Base-by-base conservation (phyloP, 1,140 invertebrate species). In the Drosophila guanche region DNA sequence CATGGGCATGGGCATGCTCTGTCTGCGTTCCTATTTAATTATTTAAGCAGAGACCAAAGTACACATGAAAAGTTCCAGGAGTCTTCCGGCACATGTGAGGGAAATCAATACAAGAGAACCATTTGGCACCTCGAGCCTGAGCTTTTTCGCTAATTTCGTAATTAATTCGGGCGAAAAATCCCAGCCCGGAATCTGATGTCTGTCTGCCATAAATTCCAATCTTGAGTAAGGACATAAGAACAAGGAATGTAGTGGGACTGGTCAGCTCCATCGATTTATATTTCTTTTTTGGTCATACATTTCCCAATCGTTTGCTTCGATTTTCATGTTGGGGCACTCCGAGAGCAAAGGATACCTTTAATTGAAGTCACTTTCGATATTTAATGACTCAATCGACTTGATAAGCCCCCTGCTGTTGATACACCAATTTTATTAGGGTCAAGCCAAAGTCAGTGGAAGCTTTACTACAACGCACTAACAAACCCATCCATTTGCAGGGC, bases 401-500 rank as follows among this genome's bases (percentile, higher is more conserved):
- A 41, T 37, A 37, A 37, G 3, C 33, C 16, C 61, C 61, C 29
- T 67, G 16, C 23, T 37, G 62, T 66, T 66, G 63, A 69, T 27
- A 70, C 14, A 29, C 54, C 16, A 22, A 47, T 70, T 71, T 71
- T 71, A 70, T 71, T 71, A 68, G 66, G 66, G 62, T 68, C 66
- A 56, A 51, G n/a, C 45, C 42, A 61, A 42, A 46, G 43, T 20
- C 46, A 47, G n/a, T 41, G 2, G 23, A 25, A 54, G 61, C 55
- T 68, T 33, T 33, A 3, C 16, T 67, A 67, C 55, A 60, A 23
- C 42, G 51, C 10, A 37, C 33, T 10, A 10, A 37, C 29, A 45
- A 42, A 58, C 43, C 22, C 50, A 12, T 48, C 6, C 27, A 27
- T 42, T 91, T 90, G 0, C 84, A 93, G 93, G 93, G 93, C 40